phyloP scores from a whole-genome alignment of 2,113 vertebrate species.

The Chamaea fasciata region DNA sequence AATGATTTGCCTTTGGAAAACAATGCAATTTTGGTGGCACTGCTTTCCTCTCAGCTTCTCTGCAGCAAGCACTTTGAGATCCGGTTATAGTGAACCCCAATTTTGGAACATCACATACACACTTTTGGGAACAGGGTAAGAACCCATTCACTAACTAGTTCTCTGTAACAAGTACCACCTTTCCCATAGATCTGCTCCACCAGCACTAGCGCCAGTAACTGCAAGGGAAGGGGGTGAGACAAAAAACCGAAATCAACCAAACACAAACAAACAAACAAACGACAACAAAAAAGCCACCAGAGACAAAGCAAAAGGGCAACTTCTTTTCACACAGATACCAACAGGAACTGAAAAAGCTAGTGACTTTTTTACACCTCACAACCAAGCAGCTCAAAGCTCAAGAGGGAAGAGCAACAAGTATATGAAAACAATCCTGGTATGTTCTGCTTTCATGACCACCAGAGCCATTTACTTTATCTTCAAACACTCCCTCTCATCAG shows the following conservation, averaged over 20 bases:
- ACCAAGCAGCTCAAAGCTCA: not conserved
- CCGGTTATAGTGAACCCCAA: not conserved
- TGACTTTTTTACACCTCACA: not conserved
- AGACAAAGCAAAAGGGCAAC: not conserved
- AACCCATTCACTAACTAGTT: not conserved
- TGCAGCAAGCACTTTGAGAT: accelerated
- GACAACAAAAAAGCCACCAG: not conserved
- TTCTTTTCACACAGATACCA: not conserved
- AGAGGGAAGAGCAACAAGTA: not conserved
- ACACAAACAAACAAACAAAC: not conserved
- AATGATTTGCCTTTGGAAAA: not conserved
- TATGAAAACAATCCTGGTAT: not conserved
- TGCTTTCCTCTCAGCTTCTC: not conserved
- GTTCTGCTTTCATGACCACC: not conserved
- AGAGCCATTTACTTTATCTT: not conserved
- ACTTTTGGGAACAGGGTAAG: not conserved
- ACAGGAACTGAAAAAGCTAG: not conserved
- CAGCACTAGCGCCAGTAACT: not conserved
- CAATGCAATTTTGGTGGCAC: not conserved
- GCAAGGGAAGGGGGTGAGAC: not conserved
- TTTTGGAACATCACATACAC: not conserved
- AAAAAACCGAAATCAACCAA: not conserved
- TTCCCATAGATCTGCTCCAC: not conserved
- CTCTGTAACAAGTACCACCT: not conserved
- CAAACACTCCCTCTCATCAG: not conserved